Percentiles rank a stretch among this genome's conserved stretches.
phyloP scores from a whole-genome alignment of 2,113 vertebrate genomes.

The Phaethon lepturus region DNA sequence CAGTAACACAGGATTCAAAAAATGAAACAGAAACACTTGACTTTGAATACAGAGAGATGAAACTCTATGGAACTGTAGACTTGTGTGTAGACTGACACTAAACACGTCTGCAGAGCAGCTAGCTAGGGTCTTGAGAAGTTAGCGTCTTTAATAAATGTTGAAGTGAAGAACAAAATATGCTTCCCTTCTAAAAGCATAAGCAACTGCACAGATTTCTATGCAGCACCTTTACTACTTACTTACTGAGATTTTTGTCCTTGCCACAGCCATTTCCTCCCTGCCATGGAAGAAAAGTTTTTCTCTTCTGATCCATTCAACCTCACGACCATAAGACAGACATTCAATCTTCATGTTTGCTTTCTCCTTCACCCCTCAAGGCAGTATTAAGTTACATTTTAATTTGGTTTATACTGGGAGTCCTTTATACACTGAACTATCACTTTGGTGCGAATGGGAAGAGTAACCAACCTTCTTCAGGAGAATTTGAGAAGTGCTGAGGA shows the following conservation, averaged over 20 bases:
- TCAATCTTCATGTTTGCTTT: background rate
- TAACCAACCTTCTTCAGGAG: background rate
- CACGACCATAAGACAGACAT: background rate
- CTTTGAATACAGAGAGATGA: background rate
- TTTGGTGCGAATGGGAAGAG: background rate
- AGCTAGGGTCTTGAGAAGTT: background rate
- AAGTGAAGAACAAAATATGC: background rate
- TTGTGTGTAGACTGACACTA: background rate
- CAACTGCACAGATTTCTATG: background rate
- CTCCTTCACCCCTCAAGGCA: background rate
- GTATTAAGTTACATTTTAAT: background rate
- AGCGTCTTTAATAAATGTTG: background rate
- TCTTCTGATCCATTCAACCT: background rate
- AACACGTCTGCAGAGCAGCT: background rate
- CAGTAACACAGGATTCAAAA: background rate
- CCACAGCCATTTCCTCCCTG: background rate
- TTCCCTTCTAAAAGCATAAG: background rate
- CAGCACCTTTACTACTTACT: background rate
- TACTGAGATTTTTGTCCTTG: background rate
- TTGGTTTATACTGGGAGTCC: background rate
- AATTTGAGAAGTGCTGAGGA: background rate
- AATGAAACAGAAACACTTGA: background rate
- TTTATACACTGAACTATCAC: background rate
- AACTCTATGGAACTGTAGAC: background rate
- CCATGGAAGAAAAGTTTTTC: background rate